Evolutionary conservation across 2,888 invertebrate genomes (phyloP), one percentile per base, ranked within the genome.

Genomic region (Beris chalybata): DNA sequence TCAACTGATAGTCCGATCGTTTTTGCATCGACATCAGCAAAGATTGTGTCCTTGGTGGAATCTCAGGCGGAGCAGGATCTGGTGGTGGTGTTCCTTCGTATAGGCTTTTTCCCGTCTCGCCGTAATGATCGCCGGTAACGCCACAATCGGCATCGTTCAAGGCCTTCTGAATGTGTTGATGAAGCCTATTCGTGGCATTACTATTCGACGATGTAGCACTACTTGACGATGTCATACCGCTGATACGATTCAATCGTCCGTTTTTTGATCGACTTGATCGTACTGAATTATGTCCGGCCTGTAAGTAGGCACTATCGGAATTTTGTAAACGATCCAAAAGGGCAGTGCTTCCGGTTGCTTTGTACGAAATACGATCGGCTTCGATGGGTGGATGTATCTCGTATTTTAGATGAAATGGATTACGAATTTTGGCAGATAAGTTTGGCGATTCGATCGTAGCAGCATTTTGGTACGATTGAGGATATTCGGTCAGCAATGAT

Each of bases 21-120:
- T 80, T 80, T 65, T 79, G 76, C 70, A 80, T 73, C 65, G 80
- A 80, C 76, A 80, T 76, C 29, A 91, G 88, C 68, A 92, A 83
- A 57, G 92, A 92, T 13, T 91, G 92, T 2, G 92, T 92, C 50
- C 92, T 85, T n/a, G 92, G 92, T 44, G 92, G 92, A 59, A 92
- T 89, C 82, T 92, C 92, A 3, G 92, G 92, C 5, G 92, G 92
- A 58, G 92, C 92, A 2, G 92, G 92, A 76, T 92, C 92, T 4
- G 92, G 92, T 11, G 92, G 92, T 3, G 91, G 91, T 70, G 91
- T 91, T 71, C 73, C 74, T 12, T 61, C 61, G 22, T 61, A 61
- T 38, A 61, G 15, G 38, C 61, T 50, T 38, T 61, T 61, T 57
- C 75, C 78, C 61, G 61, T 73, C 70, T 61, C 70, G 65, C 61